Evolutionary conservation across 2,797 vertebrate species (phyloP).

Genomic region (Melanotaenia boesemani): DNA sequence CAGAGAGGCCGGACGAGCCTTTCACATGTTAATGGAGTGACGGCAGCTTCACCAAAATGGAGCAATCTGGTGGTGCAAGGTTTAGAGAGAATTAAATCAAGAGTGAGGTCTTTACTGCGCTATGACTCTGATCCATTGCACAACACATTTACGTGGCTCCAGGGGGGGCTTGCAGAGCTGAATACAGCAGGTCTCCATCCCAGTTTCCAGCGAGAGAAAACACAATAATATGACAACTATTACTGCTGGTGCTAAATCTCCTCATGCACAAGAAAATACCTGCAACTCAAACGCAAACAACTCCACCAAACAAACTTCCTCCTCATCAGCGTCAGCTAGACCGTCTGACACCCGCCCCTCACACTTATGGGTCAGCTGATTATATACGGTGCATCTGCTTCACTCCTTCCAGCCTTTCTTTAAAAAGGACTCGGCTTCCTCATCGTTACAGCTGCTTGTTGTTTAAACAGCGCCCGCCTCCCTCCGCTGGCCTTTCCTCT

Average conservation of each 20-base stretch:
- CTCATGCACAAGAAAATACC: too few species aligned
- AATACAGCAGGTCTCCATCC: neutral
- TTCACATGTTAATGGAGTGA: conserved; percentile 57
- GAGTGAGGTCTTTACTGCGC: conserved; percentile 6
- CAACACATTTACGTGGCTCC: neutral
- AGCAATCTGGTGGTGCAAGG: neutral
- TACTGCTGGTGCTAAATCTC: too few species aligned
- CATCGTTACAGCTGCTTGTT: conserved; percentile 15
- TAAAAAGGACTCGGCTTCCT: too few species aligned
- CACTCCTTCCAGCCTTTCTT: too few species aligned
- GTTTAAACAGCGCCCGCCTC: conserved; percentile 30
- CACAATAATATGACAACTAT: too few species aligned
- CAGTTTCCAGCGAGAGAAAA: too few species aligned
- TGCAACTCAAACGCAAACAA: too few species aligned
- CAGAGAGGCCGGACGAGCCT: conserved; percentile 34
- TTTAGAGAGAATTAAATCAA: neutral
- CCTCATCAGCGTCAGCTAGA: too few species aligned
- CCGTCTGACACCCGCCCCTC: too few species aligned
- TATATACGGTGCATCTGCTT: too few species aligned
- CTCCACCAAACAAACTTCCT: too few species aligned
- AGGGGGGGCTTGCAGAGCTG: neutral
- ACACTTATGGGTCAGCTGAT: too few species aligned
- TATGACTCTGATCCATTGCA: neutral
- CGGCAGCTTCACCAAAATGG: conserved; percentile 18
- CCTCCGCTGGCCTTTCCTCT: conserved; percentile 51